Conservation (phyloP, 2,888 invertebrate species). For the Coronaproctus castanopsis region DNA sequence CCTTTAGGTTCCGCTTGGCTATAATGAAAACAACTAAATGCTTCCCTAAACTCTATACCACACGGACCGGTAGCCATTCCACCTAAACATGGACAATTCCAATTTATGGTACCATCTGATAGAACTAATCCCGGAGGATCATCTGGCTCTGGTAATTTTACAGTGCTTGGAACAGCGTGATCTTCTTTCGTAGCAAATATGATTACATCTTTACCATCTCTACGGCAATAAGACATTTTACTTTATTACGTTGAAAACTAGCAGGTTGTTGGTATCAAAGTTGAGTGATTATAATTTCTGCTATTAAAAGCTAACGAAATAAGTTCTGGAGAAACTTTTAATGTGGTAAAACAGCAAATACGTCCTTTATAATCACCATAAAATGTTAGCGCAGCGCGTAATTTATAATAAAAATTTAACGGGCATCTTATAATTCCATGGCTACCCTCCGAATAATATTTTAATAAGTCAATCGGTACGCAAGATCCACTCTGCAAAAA, state of each 20-base stretch:
- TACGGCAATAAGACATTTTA: conserved; percentile 22
- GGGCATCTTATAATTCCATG: conserved; percentile 37
- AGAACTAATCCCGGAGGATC: conserved; percentile 61
- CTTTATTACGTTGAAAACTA: neutral
- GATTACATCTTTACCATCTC: conserved; percentile 55
- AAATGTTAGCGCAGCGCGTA: conserved; percentile 36
- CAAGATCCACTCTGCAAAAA: conserved; percentile 27
- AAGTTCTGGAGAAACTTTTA: conserved; percentile 31
- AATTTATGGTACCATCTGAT: conserved; percentile 76
- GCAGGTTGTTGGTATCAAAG: no score
- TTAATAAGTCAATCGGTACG: conserved; percentile 35
- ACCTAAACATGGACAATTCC: conserved; percentile 91
- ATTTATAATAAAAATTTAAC: conserved; percentile 32
- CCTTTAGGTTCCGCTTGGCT: conserved; percentile 78
- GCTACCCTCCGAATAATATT: conserved; percentile 29
- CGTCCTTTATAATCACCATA: conserved; percentile 30
- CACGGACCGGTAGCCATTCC: conserved; percentile 97
- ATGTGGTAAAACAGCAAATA: conserved; percentile 33
- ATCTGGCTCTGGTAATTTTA: conserved; percentile 47
- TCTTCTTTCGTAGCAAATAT: conserved; percentile 65
- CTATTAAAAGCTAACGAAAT: conserved; percentile 19
- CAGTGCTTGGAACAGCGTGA: conserved; percentile 47
- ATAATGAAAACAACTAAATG: conserved; percentile 87
- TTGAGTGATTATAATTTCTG: conserved; percentile 14
- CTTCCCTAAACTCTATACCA: conserved; percentile 76